A percentile compares a stretch with the other conserved stretches of the same genome.
phyloP scores from a whole-genome alignment of 2,888 invertebrate species.

The Troides oblongomaculatus region DNA sequence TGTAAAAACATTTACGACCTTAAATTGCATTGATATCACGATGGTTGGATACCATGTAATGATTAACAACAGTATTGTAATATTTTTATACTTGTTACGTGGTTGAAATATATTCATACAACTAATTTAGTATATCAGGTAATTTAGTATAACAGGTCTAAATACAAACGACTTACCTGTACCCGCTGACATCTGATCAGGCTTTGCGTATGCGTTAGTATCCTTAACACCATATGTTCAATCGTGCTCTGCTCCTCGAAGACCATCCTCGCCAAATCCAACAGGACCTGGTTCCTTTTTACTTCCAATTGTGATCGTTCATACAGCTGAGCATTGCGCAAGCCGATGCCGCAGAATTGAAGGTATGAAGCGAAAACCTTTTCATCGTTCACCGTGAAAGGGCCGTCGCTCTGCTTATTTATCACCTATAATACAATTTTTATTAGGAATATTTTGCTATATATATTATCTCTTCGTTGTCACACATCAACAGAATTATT shows the following conservation, averaged over 20 bases:
- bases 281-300: conserved; percentile 95
- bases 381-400: conserved; percentile 93
- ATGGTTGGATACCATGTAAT: too few relatives aligned
- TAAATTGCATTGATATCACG: too few relatives aligned
- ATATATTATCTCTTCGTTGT: too few relatives aligned
- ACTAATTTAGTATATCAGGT: too few relatives aligned
- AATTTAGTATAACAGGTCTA: too few relatives aligned
- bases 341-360: conserved; percentile 97
- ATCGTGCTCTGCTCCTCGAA: conserved; percentile 98
- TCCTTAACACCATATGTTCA: conserved; percentile 95
- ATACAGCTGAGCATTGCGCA: conserved; percentile 97
- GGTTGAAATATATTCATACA: too few relatives aligned
- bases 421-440: conserved; percentile 82
- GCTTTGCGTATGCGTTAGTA: conserved; percentile 95
- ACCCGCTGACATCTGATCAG: conserved; percentile 96
- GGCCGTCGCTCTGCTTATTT: conserved; percentile 92
- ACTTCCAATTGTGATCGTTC: conserved; percentile 97
- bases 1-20: too few relatives aligned
- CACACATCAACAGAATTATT: too few relatives aligned
- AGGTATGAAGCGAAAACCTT: conserved; percentile 94
- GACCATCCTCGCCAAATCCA: conserved; percentile 97
- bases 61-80: too few relatives aligned
- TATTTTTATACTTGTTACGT: too few relatives aligned
- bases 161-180: conserved; percentile 81
- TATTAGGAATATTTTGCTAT: neutral